Evolutionary conservation across 2,888 invertebrate genomes (phyloP).

Genomic region (Ceraclea dissimilis): DNA sequence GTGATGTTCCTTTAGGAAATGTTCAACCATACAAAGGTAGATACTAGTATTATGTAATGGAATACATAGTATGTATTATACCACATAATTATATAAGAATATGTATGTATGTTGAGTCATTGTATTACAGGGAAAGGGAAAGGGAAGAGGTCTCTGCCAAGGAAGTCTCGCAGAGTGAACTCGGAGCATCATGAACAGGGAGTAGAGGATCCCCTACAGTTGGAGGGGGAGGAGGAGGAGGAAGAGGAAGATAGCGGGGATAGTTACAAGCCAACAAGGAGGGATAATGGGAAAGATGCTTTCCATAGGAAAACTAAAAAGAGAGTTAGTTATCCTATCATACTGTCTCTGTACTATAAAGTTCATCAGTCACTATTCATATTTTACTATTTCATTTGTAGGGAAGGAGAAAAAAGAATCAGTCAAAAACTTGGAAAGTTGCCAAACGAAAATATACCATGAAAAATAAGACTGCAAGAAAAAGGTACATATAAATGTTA

Average conservation of each 20-base stretch:
- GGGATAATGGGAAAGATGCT: conserved; percentile 28
- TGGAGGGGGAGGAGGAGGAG: conserved; percentile 25
- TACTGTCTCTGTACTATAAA: background rate
- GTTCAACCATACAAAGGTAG: conserved; percentile 22
- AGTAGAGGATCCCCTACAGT: background rate
- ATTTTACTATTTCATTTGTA: background rate
- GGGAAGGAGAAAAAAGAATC: conserved; percentile 24
- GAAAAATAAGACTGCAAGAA: conserved; percentile 21
- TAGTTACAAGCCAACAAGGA: conserved; percentile 23
- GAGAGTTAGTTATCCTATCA: conserved; percentile 6
- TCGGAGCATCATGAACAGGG: background rate
- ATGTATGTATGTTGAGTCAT: too few relatives aligned
- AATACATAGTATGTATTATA: too few relatives aligned
- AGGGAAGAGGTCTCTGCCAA: conserved; percentile 33
- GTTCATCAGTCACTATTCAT: background rate
- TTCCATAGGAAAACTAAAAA: conserved; percentile 9
- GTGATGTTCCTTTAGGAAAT: conserved; percentile 36
- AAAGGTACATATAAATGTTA: conserved; percentile 15
- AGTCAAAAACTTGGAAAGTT: conserved; percentile 21
- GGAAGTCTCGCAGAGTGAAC: background rate
- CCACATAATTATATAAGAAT: too few relatives aligned
- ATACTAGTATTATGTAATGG: too few relatives aligned
- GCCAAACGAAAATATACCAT: conserved; percentile 22
- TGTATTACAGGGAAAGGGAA: conserved; percentile 37
- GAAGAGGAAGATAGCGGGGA: conserved; percentile 25